Evolutionary conservation across 2,888 invertebrate species (phyloP).

Genomic region (Agrotis ipsilon): DNA sequence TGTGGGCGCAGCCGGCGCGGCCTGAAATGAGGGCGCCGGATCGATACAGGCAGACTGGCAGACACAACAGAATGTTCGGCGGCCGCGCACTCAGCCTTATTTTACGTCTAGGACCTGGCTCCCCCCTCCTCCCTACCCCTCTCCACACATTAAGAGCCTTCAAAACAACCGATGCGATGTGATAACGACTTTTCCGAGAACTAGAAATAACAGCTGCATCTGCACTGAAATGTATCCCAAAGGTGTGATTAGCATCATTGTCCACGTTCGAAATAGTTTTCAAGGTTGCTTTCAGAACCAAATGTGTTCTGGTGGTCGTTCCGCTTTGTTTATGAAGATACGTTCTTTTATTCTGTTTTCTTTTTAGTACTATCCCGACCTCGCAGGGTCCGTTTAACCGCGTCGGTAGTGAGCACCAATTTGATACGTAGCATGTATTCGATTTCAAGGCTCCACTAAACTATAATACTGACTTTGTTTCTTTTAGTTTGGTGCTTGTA

Average conservation of each 20-base stretch:
- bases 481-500: conserved; percentile 32
- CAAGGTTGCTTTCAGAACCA: conserved; percentile 42
- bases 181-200: conserved; percentile 51
- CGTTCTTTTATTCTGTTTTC: conserved; percentile 41
- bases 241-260: conserved; percentile 44
- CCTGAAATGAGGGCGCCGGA: conserved; percentile 89
- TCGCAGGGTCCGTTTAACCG: conserved; percentile 19
- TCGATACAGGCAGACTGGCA: conserved; percentile 90
- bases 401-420: conserved; percentile 35
- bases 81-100: conserved; percentile 60
- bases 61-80: conserved; percentile 80
- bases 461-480: conserved; percentile 41
- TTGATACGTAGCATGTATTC: conserved; percentile 43
- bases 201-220: conserved; percentile 40
- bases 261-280: conserved; percentile 44
- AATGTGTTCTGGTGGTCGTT: conserved; percentile 42
- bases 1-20: conserved; percentile 83
- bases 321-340: conserved; percentile 47
- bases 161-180: conserved; percentile 45
- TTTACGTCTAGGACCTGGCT: conserved; percentile 51
- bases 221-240: conserved; percentile 46
- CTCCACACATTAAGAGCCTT: conserved; percentile 41
- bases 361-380: conserved; percentile 43
- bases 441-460: conserved; percentile 50
- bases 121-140: conserved; percentile 4